A percentile compares a stretch with the other conserved stretches of the same genome.
Evolutionary conservation across 1,140 invertebrate species (phyloP).

Genomic region (Magallana gigas): DNA sequence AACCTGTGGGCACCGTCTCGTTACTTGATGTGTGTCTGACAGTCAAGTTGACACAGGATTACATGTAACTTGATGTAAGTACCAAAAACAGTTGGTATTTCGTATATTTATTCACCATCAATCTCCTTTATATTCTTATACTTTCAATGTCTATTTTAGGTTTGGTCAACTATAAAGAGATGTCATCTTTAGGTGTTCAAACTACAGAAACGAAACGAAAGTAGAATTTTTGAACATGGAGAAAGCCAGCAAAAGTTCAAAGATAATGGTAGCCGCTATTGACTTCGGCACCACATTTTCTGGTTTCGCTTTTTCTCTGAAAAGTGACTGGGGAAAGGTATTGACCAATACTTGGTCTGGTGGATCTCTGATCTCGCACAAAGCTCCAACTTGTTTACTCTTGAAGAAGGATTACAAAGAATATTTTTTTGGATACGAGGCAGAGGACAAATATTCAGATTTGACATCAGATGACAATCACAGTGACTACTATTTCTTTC

Average conservation of each 20-base stretch:
- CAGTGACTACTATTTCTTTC: slow-evolving; percentile 47
- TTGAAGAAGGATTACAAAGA: slow-evolving; percentile 20
- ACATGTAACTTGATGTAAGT: too few relatives aligned
- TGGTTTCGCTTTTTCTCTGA: not conserved
- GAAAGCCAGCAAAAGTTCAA: not conserved
- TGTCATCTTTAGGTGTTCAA: too few relatives aligned
- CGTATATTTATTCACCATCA: too few relatives aligned
- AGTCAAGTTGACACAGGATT: too few relatives aligned
- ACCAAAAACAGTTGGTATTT: too few relatives aligned
- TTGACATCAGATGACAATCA: slow-evolving; percentile 33
- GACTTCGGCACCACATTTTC: slow-evolving; percentile 26
- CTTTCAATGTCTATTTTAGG: too few relatives aligned
- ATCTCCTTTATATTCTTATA: too few relatives aligned
- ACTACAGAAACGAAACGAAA: slow-evolving; percentile 15
- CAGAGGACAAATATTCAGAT: slow-evolving; percentile 44
- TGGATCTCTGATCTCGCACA: slow-evolving; percentile 11
- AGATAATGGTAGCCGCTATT: not conserved
- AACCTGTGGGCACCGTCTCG: too few relatives aligned
- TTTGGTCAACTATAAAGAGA: too few relatives aligned
- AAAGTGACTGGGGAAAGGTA: slow-evolving; percentile 15
- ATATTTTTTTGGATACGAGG: slow-evolving; percentile 38
- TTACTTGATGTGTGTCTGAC: too few relatives aligned
- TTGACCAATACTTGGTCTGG: not conserved
- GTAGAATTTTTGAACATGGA: not conserved
- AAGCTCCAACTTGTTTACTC: slow-evolving; percentile 30